Evolutionary conservation across 2,113 vertebrate genomes (phyloP).

Genomic region (Cnemophilus loriae): DNA sequence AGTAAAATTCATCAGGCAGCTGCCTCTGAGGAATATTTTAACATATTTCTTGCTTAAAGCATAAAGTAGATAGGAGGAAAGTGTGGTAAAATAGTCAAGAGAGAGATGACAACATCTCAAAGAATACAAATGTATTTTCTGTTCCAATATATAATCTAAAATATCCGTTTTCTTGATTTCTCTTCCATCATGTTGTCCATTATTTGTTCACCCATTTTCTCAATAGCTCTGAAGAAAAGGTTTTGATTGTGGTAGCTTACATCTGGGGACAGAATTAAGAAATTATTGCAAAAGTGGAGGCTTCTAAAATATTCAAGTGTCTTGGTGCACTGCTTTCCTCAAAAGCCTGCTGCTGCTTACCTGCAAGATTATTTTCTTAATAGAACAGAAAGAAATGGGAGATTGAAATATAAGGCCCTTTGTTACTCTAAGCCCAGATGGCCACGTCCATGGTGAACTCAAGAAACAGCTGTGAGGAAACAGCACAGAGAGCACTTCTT

Average conservation of each 20-base stretch:
- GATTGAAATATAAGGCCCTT: neutral
- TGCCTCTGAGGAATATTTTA: neutral
- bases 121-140: neutral
- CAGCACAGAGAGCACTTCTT: neutral
- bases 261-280: neutral
- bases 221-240: neutral
- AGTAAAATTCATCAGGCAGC: neutral
- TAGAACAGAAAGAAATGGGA: neutral
- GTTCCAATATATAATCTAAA: neutral
- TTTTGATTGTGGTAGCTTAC: neutral
- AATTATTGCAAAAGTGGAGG: neutral
- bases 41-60: neutral
- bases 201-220: neutral
- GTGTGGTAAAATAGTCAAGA: neutral
- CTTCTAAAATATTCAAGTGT: neutral
- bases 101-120: neutral
- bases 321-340: neutral
- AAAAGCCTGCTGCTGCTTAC: neutral
- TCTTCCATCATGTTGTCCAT: neutral
- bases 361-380: neutral
- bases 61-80: neutral
- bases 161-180: neutral
- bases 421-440: neutral
- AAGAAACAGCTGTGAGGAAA: neutral
- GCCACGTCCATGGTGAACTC: neutral